Evolutionary conservation across 2,113 vertebrate genomes (phyloP).

Genomic region (Gasterosteus aculeatus): DNA sequence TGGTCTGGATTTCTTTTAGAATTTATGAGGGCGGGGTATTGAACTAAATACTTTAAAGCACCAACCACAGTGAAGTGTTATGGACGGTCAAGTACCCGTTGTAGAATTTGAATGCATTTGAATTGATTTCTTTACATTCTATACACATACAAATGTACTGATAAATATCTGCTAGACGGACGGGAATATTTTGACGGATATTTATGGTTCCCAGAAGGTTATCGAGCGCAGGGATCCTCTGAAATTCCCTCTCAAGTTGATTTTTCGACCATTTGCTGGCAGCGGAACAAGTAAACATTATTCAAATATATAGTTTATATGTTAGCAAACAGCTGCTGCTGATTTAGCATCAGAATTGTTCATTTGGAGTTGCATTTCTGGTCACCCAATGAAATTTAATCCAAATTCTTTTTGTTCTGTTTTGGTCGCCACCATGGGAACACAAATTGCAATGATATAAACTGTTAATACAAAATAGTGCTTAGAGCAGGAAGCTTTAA

Average conservation of each 20-base stretch:
- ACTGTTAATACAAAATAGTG: not conserved
- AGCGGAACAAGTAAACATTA: not conserved
- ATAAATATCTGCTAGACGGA: not conserved
- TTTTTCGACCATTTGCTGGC: not conserved
- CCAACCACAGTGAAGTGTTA: not conserved
- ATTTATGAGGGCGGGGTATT: not conserved
- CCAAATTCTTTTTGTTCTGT: not conserved
- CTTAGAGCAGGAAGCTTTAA: not conserved
- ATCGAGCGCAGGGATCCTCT: not conserved
- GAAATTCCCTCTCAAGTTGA: not conserved
- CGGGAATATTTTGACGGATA: not conserved
- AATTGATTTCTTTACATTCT: too few species aligned
- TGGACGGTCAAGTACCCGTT: not conserved
- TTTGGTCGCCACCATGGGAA: not conserved
- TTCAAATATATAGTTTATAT: not conserved
- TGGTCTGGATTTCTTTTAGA: constrained; percentile 38
- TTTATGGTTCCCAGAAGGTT: not conserved
- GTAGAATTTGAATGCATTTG: too few species aligned
- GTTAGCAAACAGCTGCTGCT: not conserved
- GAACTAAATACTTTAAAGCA: not conserved
- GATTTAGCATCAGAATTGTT: not conserved
- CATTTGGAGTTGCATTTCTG: not conserved
- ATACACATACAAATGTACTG: not conserved
- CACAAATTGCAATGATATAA: not conserved
- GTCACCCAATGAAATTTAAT: not conserved